Evolutionary conservation across 1,140 invertebrate species (phyloP).

Genomic region (Neodiprion fabricii): DNA sequence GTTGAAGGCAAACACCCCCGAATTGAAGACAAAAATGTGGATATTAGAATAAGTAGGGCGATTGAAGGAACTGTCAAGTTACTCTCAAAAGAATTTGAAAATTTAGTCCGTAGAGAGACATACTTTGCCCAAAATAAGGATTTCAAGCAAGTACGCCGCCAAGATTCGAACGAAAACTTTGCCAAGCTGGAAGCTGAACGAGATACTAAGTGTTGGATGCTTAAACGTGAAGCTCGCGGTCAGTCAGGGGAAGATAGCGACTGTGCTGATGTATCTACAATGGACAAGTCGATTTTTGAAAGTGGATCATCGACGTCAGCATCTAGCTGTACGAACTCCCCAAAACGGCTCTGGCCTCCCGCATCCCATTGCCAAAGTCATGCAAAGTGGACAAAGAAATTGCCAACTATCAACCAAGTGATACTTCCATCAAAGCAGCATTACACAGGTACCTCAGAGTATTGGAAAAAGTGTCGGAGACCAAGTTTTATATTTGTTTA

Average conservation of each 20-base stretch:
- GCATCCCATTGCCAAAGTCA: conserved; percentile 54
- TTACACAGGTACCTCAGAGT: conserved; percentile 49
- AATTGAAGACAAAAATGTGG: conserved; percentile 37
- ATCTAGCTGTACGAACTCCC: conserved; percentile 71
- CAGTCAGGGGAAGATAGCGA: conserved; percentile 55
- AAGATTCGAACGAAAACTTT: conserved; percentile 45
- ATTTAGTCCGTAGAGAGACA: conserved; percentile 48
- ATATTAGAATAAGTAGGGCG: conserved; percentile 49
- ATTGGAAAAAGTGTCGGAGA: conserved; percentile 1
- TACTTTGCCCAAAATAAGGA: conserved; percentile 44
- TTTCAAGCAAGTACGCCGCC: conserved; percentile 33
- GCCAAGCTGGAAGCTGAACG: conserved; percentile 50
- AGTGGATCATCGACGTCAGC: conserved; percentile 71
- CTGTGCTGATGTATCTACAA: conserved; percentile 49
- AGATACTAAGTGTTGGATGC: conserved; percentile 34
- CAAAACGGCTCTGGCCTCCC: conserved; percentile 67
- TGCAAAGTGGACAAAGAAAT: conserved; percentile 55
- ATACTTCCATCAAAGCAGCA: conserved; percentile 53
- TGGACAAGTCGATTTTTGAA: conserved; percentile 64
- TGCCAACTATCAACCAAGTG: conserved; percentile 53
- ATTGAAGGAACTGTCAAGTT: conserved; percentile 57
- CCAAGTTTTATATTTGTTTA: neutral
- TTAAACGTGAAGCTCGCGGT: conserved; percentile 40
- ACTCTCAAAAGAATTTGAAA: conserved; percentile 56
- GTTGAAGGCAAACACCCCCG: conserved; percentile 23